Evolutionary conservation across 2,113 vertebrate genomes (phyloP).

Genomic region (Mohoua ochrocephala): DNA sequence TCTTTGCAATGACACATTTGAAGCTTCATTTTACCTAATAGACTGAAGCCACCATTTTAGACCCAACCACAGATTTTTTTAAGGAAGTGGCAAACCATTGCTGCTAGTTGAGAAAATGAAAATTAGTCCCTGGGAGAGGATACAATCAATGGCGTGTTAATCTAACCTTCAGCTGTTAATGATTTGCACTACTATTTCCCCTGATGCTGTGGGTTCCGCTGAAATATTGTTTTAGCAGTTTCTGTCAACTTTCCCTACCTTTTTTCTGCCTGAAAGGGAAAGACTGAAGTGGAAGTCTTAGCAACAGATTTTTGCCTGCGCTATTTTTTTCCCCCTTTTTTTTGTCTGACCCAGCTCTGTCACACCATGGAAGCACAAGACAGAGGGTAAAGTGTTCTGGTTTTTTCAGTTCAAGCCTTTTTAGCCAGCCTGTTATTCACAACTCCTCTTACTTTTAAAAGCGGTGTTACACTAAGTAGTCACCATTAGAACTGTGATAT

Average conservation of each 20-base stretch:
- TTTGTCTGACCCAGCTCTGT: slow-evolving; percentile 10
- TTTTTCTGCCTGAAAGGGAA: slow-evolving; percentile 32
- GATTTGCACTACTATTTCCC: slow-evolving; percentile 69
- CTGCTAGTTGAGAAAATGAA: slow-evolving; percentile 69
- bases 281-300: slow-evolving; percentile 13
- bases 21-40: slow-evolving; percentile 48
- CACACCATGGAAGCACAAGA: neutral
- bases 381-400: neutral
- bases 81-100: slow-evolving; percentile 63
- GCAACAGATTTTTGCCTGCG: neutral
- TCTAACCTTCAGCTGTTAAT: slow-evolving; percentile 78
- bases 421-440: neutral
- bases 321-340: neutral
- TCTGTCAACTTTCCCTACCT: slow-evolving; percentile 44
- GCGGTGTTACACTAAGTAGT: neutral
- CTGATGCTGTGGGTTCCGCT: slow-evolving; percentile 56
- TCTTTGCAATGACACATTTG: slow-evolving; percentile 33
- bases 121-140: slow-evolving; percentile 72
- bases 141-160: slow-evolving; percentile 68
- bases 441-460: neutral
- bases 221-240: slow-evolving; percentile 71
- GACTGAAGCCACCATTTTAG: slow-evolving; percentile 39
- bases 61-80: slow-evolving; percentile 54
- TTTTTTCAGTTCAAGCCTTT: neutral
- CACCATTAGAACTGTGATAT: neutral